Evolutionary conservation across 37 sponge, comb jelly and placozoan species (phyloP).

Genomic region (Ephydatia muelleri): DNA sequence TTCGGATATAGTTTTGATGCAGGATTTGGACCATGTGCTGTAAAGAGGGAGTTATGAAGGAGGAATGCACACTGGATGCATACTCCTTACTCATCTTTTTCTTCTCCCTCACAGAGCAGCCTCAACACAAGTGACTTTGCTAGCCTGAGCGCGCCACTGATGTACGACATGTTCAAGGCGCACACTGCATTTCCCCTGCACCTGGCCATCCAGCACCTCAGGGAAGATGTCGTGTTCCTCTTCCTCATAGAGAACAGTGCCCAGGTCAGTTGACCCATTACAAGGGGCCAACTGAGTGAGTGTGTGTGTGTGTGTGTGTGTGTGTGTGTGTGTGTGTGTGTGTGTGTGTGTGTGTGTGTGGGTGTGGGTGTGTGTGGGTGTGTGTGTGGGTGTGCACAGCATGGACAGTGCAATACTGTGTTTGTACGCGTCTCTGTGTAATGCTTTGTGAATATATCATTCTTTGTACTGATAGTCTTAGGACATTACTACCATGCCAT

Average conservation of each 20-base stretch:
- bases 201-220: slow-evolving; percentile 85
- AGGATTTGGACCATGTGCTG: no score
- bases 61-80: background rate
- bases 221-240: slow-evolving; percentile 94
- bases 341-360: slow-evolving; percentile 18
- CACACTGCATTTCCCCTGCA: slow-evolving; percentile 87
- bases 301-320: background rate
- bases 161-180: slow-evolving; percentile 96
- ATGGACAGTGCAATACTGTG: no score
- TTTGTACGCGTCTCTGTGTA: slow-evolving; percentile 14
- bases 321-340: no score
- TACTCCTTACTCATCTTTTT: background rate
- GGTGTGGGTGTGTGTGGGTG: slow-evolving; percentile 10
- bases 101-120: slow-evolving; percentile 41
- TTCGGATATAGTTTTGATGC: no score
- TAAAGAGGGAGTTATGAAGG: no score
- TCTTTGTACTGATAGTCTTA: no score
- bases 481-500: no score
- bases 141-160: slow-evolving; percentile 74
- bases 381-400: slow-evolving; percentile 12
- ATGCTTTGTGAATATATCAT: no score
- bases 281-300: background rate
- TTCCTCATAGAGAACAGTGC: slow-evolving; percentile 86
- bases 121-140: slow-evolving; percentile 87
- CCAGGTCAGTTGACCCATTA: slow-evolving; percentile 56